These are phyloP conservation scores for Metallyticus violacea DNA, from an alignment of 2,888 invertebrate species.

Conservation along the genomic window DNA sequence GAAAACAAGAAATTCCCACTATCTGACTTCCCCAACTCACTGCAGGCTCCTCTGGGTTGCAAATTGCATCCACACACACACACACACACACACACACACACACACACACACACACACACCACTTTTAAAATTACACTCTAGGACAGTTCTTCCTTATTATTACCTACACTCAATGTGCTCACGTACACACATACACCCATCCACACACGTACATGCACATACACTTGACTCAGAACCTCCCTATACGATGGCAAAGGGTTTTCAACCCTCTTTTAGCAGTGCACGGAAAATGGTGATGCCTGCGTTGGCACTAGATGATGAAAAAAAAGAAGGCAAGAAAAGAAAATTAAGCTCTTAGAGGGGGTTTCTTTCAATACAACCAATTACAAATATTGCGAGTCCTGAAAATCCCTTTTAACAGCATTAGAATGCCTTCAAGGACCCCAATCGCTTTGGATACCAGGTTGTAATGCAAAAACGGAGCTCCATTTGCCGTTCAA, in stretches of 20 bases:
- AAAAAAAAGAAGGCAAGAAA: background rate
- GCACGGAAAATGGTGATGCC: background rate
- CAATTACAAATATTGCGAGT: conserved; percentile 10
- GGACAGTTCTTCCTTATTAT: conserved; percentile 9
- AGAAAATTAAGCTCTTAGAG: background rate
- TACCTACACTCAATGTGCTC: conserved; percentile 1
- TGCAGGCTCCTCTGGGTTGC: background rate
- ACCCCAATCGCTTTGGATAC: background rate
- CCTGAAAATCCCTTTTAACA: conserved; percentile 16
- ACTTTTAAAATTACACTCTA: conserved; percentile 13
- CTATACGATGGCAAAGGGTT: background rate
- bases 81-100: too few relatives aligned
- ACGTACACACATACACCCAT: background rate
- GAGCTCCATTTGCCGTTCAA: background rate
- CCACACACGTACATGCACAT: background rate
- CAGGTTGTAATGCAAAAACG: background rate
- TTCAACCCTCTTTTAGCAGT: background rate
- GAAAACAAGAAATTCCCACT: conserved; percentile 14
- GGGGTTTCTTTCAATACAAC: conserved; percentile 1
- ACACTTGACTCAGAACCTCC: background rate
- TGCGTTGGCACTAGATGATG: background rate
- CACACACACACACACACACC: background rate
- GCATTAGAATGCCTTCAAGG: conserved; percentile 5
- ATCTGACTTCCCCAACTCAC: background rate
- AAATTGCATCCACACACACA: background rate